Percentiles rank a stretch among this genome's conserved stretches.
phyloP scores from a whole-genome alignment of 2,113 vertebrate genomes.

The Solea solea region DNA sequence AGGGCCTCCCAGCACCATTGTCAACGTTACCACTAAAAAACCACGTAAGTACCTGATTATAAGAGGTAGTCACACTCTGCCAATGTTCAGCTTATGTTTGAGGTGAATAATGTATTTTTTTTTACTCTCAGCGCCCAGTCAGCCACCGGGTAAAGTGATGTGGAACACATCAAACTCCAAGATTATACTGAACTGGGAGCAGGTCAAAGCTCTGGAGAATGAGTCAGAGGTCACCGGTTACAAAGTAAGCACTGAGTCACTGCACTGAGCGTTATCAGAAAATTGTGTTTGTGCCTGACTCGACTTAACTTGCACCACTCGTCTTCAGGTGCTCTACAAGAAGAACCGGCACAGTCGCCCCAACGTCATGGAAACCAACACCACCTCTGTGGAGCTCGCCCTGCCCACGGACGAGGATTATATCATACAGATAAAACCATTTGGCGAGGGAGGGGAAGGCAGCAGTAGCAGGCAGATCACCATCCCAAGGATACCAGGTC shows the following conservation, averaged over 20 bases:
- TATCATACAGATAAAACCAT: conserved; percentile 93
- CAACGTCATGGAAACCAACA: conserved; percentile 93
- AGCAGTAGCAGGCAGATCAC: conserved; percentile 95
- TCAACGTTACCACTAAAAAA: conserved; percentile 94
- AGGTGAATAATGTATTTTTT: conserved; percentile 18
- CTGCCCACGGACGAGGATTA: conserved; percentile 94
- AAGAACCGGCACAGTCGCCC: conserved; percentile 90
- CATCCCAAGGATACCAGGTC: conserved; percentile 90
- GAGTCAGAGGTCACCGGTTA: conserved; percentile 99
- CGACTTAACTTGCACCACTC: not conserved
- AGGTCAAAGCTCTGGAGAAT: conserved; percentile 95
- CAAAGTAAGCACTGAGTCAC: conserved; percentile 84
- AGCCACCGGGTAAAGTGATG: conserved; percentile 92
- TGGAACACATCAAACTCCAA: conserved; percentile 98
- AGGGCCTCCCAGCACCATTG: conserved; percentile 85
- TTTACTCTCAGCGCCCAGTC: conserved; percentile 88
- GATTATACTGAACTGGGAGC: conserved; percentile 98
- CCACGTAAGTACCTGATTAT: conserved; percentile 84
- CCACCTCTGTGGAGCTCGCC: conserved; percentile 93
- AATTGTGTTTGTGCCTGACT: conserved; percentile 10
- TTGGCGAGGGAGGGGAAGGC: conserved; percentile 96
- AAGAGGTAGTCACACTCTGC: not conserved
- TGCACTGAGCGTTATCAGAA: conserved; percentile 1
- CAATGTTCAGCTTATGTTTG: conserved; percentile 6
- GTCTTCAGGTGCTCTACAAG: conserved; percentile 90